A percentile compares a stretch with the other conserved stretches of the same genome.
Evolutionary conservation across 2,797 vertebrate species (phyloP).

Genomic region (Loriculus beryllinus): DNA sequence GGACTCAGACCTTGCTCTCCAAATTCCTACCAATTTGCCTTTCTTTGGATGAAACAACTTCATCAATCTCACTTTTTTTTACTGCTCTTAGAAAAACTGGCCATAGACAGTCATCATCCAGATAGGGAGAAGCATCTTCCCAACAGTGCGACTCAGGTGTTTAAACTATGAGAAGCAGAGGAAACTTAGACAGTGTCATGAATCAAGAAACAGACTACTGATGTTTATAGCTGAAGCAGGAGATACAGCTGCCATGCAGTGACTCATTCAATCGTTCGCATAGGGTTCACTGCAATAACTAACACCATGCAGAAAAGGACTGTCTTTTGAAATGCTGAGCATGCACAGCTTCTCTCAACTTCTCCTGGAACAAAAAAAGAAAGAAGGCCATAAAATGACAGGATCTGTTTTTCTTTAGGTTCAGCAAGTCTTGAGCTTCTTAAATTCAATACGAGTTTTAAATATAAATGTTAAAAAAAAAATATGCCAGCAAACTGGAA

Average conservation of each 20-base stretch:
- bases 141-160: not conserved
- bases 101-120: not conserved
- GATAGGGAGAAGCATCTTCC: not conserved
- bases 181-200: not conserved
- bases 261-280: not conserved
- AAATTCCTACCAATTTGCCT: not conserved
- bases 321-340: not conserved
- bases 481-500: not conserved
- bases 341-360: not conserved
- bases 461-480: not conserved
- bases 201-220: not conserved
- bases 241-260: not conserved
- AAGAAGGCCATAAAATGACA: not conserved
- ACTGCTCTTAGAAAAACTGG: not conserved
- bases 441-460: not conserved
- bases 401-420: slow-evolving; percentile 16
- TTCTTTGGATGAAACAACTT: not conserved
- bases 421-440: not conserved
- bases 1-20: not conserved
- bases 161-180: not conserved
- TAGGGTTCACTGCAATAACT: not conserved
- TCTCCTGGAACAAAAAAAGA: not conserved
- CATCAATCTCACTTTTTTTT: not conserved
- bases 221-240: not conserved
- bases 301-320: not conserved